Base-by-base conservation (phyloP, 2,888 invertebrate genomes). In the Matsumyia berberina region DNA sequence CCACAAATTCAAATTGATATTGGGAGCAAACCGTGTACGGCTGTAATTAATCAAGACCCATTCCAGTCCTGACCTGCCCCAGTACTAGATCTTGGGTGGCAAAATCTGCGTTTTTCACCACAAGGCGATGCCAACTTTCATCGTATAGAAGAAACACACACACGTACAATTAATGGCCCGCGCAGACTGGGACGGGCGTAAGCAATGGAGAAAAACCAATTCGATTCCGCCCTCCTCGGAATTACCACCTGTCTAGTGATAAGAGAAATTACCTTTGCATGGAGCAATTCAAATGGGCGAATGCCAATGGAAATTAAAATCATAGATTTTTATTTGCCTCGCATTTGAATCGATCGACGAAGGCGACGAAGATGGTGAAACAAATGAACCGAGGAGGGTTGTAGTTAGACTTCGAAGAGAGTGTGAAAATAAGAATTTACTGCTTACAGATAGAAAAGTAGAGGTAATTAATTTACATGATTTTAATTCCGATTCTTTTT, bases 291-390 rank as follows among this genome's bases (percentile, higher is more conserved):
- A 79, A 85, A 85, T 85, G 79, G 85, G 74, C 53, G 85, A 85
- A 79, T 79, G 85, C 85, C 79, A 76, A 85, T 85, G 85, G 69
- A 85, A 85, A 85, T 85, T 85, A 85, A 85, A 79, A 72, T 85
- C 79, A 70, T 79, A 85, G 69, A 79, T 85, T 85, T 85, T 79
- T 85, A 79, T 85, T 85, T 76, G 69, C 79, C 37, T 73, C 53
- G 67, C 37, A 58, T 76, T 62, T 29, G 60, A 42, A 53, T 53
- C 29, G 8, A 53, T 15, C 44, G 12, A 12, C n/a, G 6, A 31
- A 5, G 11, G 7, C 5, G 29, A 15, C 19, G 49, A 62, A 72
- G 31, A n/a, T 17, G 4, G 31, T 39, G 31, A 29, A 15, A 8
- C 6, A 5, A 2, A 9, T 33, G 24, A 11, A 15, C 5, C 9